Conservation (phyloP, 2,888 invertebrate genomes). For the Lasioglossum marginatum region DNA sequence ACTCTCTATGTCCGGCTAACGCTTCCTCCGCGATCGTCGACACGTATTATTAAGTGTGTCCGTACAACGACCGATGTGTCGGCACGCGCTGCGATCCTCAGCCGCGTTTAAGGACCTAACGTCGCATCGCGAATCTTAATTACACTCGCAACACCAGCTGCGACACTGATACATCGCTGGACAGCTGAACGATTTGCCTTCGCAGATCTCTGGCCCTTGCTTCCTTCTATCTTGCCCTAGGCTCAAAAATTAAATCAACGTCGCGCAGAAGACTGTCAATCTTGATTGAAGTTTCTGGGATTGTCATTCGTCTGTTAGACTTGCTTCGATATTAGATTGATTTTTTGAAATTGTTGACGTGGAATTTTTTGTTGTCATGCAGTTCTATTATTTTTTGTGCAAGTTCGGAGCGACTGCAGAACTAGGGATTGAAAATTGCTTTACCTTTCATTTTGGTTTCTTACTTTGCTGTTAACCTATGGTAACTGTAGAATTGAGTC, state of each 20-base stretch:
- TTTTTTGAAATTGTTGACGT: not conserved
- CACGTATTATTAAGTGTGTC: constrained; percentile 79
- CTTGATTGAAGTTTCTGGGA: too few species aligned
- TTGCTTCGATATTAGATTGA: not conserved
- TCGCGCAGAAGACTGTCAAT: not conserved
- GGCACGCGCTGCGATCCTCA: constrained; percentile 71
- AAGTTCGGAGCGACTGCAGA: not conserved
- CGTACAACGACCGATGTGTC: constrained; percentile 78
- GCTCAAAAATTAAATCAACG: not conserved
- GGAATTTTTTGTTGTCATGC: too few species aligned
- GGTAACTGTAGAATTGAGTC: not conserved
- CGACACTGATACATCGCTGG: not conserved
- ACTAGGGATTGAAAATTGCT: not conserved
- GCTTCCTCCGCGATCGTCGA: constrained; percentile 55
- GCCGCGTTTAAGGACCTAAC: constrained; percentile 63
- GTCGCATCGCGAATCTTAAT: constrained; percentile 61
- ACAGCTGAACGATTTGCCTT: not conserved
- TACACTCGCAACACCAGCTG: constrained; percentile 6
- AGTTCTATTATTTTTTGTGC: not conserved
- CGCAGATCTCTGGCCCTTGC: not conserved
- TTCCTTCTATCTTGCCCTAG: not conserved
- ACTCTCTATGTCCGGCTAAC: constrained; percentile 54
- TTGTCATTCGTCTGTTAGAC: not conserved
- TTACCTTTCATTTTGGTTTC: not conserved
- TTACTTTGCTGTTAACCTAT: not conserved